Conservation (phyloP, 2,797 vertebrate species). For the Phalloptychus januarius region DNA sequence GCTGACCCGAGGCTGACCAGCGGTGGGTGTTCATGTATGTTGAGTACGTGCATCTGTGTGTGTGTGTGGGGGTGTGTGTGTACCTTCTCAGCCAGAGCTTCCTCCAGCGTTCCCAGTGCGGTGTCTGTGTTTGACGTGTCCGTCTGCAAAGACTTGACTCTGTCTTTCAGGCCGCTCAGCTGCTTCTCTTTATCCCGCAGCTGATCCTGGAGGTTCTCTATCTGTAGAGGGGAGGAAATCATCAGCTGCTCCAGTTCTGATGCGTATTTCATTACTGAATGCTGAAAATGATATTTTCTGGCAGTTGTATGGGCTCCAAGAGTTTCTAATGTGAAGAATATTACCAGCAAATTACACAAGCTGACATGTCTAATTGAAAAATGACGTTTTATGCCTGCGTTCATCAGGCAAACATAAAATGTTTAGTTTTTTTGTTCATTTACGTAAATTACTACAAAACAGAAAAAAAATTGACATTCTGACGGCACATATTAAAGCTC, state of each 20-base stretch:
- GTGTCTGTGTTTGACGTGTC: conserved; percentile 97
- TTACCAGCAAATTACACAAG: conserved; percentile 4
- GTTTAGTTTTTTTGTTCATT: not conserved
- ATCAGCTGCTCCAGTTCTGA: conserved; percentile 9
- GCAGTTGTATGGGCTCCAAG: not conserved
- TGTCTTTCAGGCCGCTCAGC: conserved; percentile 91
- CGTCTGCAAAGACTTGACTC: conserved; percentile 93
- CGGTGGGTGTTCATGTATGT: conserved; percentile 12
- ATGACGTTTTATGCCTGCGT: not conserved
- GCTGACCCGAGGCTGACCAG: conserved; percentile 56
- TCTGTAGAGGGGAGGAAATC: conserved; percentile 69
- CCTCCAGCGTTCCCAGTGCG: conserved; percentile 93
- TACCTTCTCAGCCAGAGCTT: conserved; percentile 95
- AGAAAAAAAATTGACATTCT: not conserved
- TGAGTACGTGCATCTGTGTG: conserved; percentile 19
- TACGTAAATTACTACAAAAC: not conserved
- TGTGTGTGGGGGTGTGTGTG: conserved; percentile 25
- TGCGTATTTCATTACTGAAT: conserved; percentile 12
- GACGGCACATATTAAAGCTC: too few relatives aligned
- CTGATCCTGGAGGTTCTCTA: conserved; percentile 96
- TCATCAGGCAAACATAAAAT: not conserved
- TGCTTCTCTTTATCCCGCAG: conserved; percentile 97
- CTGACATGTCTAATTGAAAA: not conserved
- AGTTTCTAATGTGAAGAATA: conserved; percentile 14
- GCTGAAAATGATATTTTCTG: not conserved